Base-by-base conservation (phyloP, 2,113 vertebrate genomes). In the Brachyhypopomus occidentalis region DNA sequence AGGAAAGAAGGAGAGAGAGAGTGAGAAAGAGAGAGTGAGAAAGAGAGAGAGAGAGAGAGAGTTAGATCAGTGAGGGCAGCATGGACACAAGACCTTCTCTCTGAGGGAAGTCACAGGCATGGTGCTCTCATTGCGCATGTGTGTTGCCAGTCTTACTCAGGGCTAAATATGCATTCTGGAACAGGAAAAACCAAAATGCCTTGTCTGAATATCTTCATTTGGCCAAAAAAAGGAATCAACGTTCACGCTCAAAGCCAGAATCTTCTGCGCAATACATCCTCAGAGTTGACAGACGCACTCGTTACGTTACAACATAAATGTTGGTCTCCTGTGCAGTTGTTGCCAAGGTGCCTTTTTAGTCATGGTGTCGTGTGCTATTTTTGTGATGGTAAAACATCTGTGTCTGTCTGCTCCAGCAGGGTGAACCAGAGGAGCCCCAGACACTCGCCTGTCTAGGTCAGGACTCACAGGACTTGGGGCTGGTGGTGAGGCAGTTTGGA, bases 1-100 rank as follows among this genome's bases (percentile, higher is more conserved):
- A 86, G 89, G 87, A 91, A 83, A 84, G 80, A 82, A 52, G n/a
- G 60, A 87, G 88, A 91, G 91, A 89, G 30, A 30, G 30, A 30
- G 30, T 30, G 30, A 30, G 30, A 30, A 30, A 30, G 30, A 30
- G 30, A 30, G 30, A 30, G 30, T 2, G 30, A 30, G 30, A 30
- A 3, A 30, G 30, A 30, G 30, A 30, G 30, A 30, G 30, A 30
- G 30, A 30, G 30, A 30, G 30, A 30, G 30, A 30, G 30, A 30
- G 30, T 30, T 30, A 30, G 30, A 30, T 30, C 30, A 30, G 30
- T 30, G 30, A 30, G 30, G 30, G 2, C 30, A 78, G 83, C 41
- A 78, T 41, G 4, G 77, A 48, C 77, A 74, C 60, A 30, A 56
- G 17, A 34, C 66, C 9, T 59, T 75, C 48, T 84, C 59, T 83